Evolutionary conservation across 2,888 invertebrate genomes (phyloP), one percentile per base, ranked within the genome.

Genomic region (Caenorhabditis sp.): DNA sequence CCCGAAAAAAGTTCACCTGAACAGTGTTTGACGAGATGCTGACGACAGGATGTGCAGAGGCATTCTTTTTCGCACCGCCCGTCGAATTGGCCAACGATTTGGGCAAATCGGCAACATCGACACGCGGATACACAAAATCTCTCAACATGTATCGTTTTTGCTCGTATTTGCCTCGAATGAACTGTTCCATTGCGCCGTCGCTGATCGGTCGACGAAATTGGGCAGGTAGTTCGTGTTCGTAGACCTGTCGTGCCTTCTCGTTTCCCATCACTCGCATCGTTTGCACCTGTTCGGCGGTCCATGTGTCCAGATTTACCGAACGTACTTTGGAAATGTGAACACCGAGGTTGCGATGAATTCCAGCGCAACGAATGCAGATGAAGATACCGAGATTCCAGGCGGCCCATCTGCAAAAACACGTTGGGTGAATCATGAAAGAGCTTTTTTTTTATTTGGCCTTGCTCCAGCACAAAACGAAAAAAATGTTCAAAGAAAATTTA

Each of bases 371-470:
- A 88, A 99, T 99, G 89, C 99, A 99, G 61, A 99, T 91, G 89
- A 99, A 99, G 84, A 99, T 93, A 53, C 99, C 99, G 79, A 99
- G 90, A 89, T 99, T 99, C 96, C 97, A 99, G 79, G 96, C 95
- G 58, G 97, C 97, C 97, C 97, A 99, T 89, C 99, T 80, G 58
- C 59, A 69, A 67, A 26, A 26, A 23, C 1, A 17, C 12, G 6
- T 43, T 21, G 21, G 21, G 50, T 50, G 50, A 50, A n/a, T 8
- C n/a, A 50, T n/a, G n/a, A n/a, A n/a, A n/a, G n/a, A n/a, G n/a
- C n/a, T n/a, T n/a, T n/a, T n/a, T n/a, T n/a, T n/a, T n/a, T n/a
- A 36, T 36, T 36, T 5, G 36, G 36, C 36, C 5, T 36, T 8
- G 36, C 36, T 36, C 12, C 36, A 5, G 36, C 36, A 36, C 12